phyloP scores from a whole-genome alignment of 1,140 invertebrate species.

The Belonocnema kinseyi region DNA sequence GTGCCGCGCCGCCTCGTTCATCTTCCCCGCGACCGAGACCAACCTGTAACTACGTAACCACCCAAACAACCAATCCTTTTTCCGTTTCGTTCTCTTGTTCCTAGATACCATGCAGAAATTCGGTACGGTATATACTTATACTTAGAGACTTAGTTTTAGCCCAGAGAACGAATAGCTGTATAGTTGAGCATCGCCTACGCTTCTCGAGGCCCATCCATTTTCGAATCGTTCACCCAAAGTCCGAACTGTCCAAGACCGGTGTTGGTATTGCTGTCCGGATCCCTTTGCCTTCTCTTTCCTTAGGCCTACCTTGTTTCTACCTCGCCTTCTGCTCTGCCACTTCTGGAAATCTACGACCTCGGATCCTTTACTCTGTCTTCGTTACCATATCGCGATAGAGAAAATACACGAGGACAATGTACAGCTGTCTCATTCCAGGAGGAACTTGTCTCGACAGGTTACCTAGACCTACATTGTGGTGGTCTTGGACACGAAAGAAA shows the following conservation, averaged over 20 bases:
- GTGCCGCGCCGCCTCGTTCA: constrained; percentile 67
- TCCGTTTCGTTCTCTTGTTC: constrained; percentile 34
- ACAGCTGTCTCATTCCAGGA: no score
- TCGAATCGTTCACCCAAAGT: constrained; percentile 15
- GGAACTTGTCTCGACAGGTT: no score
- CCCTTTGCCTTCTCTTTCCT: neutral
- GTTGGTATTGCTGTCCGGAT: constrained; percentile 28
- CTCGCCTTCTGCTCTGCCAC: no score
- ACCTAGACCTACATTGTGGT: no score
- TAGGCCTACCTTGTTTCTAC: neutral
- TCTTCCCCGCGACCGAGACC: constrained; percentile 62
- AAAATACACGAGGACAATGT: no score
- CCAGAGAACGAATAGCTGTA: constrained; percentile 5
- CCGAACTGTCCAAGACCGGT: constrained; percentile 27
- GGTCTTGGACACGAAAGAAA: no score
- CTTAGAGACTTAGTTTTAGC: constrained; percentile 31
- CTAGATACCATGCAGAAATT: constrained; percentile 35
- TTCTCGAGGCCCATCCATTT: neutral
- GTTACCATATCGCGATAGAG: no score
- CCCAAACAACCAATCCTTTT: constrained; percentile 46
- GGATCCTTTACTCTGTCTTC: no score
- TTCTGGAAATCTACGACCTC: no score
- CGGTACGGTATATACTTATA: constrained; percentile 34
- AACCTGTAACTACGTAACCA: constrained; percentile 68
- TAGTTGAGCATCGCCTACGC: constrained; percentile 25